A percentile compares a stretch with the other conserved stretches of the same genome.
phyloP scores from a whole-genome alignment of 2,888 invertebrate species.

The Brachyptera risi region DNA sequence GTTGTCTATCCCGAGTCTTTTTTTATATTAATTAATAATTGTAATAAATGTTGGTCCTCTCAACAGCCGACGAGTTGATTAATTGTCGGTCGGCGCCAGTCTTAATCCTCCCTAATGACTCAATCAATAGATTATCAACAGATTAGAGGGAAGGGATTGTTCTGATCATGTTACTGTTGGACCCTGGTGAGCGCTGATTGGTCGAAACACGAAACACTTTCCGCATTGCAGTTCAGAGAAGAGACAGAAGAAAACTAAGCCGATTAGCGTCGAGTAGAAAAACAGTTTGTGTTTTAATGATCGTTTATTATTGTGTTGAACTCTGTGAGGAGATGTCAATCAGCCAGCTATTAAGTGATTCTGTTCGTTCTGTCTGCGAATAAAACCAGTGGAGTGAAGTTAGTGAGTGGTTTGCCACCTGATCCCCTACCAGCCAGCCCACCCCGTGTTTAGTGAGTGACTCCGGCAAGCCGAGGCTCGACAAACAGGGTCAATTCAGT shows the following conservation, averaged over 20 bases:
- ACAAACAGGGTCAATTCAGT: background rate
- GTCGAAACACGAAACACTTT: no score
- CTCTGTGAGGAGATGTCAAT: no score
- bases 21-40: constrained; percentile 16
- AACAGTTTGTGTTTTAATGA: no score
- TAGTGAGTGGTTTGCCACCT: background rate
- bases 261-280: no score
- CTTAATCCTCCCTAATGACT: constrained; percentile 10
- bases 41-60: constrained; percentile 16
- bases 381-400: no score
- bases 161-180: background rate
- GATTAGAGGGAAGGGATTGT: background rate
- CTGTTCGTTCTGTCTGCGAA: no score
- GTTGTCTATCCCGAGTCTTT: no score
- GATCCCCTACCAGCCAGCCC: background rate
- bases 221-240: background rate
- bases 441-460: background rate
- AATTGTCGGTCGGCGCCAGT: constrained; percentile 4
- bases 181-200: no score
- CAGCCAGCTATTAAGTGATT: no score
- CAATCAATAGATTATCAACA: constrained; percentile 1
- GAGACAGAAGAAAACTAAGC: no score
- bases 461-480: background rate
- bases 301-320: no score
- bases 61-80: background rate